Evolutionary conservation across 1,140 invertebrate species (phyloP).

Genomic region (Plodia interpunctella): DNA sequence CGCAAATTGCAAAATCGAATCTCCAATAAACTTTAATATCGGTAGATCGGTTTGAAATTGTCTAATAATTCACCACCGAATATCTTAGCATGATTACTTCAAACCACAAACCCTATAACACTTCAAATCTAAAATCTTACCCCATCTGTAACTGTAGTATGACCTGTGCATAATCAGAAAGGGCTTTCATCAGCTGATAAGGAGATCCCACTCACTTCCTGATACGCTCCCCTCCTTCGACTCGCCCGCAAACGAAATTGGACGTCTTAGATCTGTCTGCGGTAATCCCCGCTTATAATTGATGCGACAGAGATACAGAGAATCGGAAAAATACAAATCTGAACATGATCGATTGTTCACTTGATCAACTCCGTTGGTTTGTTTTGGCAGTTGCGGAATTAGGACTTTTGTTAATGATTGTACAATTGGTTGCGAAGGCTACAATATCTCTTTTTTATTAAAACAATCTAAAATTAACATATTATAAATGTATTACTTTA

Average conservation of each 20-base stretch:
- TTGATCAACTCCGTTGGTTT: constrained; percentile 22
- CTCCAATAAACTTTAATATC: too few species aligned
- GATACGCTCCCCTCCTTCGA: constrained; percentile 29
- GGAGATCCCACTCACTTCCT: constrained; percentile 38
- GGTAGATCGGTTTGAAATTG: too few species aligned
- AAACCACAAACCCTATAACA: too few species aligned
- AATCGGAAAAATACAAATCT: constrained; percentile 74
- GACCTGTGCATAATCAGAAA: constrained; percentile 30
- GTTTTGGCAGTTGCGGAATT: constrained; percentile 21
- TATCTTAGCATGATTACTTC: too few species aligned
- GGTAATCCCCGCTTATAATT: constrained; percentile 74
- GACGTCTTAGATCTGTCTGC: constrained; percentile 70
- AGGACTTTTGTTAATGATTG: constrained; percentile 12
- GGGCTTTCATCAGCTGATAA: constrained; percentile 39
- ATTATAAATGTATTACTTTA: too few species aligned
- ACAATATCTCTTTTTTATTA: too few species aligned
- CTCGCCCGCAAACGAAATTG: constrained; percentile 53
- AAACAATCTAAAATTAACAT: too few species aligned
- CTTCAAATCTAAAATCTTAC: background rate
- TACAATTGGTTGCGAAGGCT: background rate
- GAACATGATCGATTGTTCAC: constrained; percentile 63
- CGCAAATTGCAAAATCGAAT: too few species aligned
- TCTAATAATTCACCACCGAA: too few species aligned
- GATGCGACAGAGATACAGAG: constrained; percentile 68
- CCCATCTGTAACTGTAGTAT: background rate